Percentiles rank a stretch among this genome's conserved stretches.
These are phyloP conservation scores for Mus spretus DNA, from an alignment of 2,797 vertebrate species.

Conservation along the genomic window DNA sequence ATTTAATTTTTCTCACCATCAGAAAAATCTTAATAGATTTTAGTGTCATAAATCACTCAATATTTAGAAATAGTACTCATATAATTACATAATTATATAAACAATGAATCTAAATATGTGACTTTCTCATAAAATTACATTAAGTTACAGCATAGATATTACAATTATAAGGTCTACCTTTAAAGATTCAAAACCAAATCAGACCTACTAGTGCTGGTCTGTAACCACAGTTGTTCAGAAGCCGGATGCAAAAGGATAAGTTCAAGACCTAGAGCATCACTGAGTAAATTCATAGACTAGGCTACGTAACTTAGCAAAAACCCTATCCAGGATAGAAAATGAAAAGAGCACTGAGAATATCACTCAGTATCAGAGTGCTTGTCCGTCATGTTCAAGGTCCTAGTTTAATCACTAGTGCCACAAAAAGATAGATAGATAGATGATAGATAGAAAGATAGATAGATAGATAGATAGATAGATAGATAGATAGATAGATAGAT, in stretches of 20 bases:
- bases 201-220: no score
- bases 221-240: neutral
- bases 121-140: neutral
- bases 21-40: neutral
- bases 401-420: neutral
- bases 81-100: neutral
- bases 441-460: no score
- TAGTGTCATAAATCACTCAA: neutral
- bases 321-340: neutral
- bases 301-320: neutral
- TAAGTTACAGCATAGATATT: neutral
- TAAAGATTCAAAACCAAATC: neutral
- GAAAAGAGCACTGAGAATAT: no score
- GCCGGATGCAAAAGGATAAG: neutral
- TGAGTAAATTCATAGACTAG: neutral
- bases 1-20: neutral
- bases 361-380: neutral
- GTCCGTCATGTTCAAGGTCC: no score
- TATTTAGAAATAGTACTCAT: neutral
- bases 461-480: no score
- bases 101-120: neutral
- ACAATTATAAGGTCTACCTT: slow-evolving; percentile 44
- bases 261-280: neutral
- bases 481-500: no score
- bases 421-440: neutral